Percentiles rank a stretch among this genome's conserved stretches.
These are phyloP conservation scores for Caradrina clavipalpis DNA, from an alignment of 2,888 invertebrate species.

Conservation along the genomic window DNA sequence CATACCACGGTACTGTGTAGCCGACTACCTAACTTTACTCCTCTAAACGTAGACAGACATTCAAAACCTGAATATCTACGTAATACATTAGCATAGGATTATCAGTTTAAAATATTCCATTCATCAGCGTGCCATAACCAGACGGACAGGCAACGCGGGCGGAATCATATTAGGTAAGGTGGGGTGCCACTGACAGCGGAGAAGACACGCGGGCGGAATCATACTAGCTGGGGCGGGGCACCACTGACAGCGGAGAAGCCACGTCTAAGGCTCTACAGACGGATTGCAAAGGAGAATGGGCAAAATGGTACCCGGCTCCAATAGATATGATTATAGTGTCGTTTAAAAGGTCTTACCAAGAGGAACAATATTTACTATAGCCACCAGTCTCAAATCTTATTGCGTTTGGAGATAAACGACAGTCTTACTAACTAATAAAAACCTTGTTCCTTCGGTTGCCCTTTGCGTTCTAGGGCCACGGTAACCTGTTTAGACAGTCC, in stretches of 20 bases:
- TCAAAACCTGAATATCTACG: slow-evolving; percentile 23
- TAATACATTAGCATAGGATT: slow-evolving; percentile 48
- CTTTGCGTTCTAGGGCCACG: too few species aligned
- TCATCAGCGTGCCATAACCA: slow-evolving; percentile 54
- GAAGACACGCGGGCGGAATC: slow-evolving; percentile 43
- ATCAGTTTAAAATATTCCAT: slow-evolving; percentile 53
- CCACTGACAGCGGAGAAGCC: slow-evolving; percentile 24
- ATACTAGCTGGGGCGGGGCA: slow-evolving; percentile 31
- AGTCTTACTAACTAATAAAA: too few species aligned
- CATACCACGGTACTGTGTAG: too few species aligned
- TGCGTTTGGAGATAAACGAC: too few species aligned
- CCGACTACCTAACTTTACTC: neutral
- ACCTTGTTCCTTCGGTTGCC: too few species aligned
- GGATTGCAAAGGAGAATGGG: too few species aligned
- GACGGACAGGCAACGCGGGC: slow-evolving; percentile 44
- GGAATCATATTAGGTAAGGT: slow-evolving; percentile 52
- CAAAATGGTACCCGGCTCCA: too few species aligned
- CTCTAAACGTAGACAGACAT: slow-evolving; percentile 34
- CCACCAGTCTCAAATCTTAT: too few species aligned
- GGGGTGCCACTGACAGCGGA: slow-evolving; percentile 36
- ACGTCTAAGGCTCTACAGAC: neutral
- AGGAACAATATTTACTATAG: too few species aligned
- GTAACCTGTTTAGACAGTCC: too few species aligned
- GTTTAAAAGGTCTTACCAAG: too few species aligned
- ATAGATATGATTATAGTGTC: too few species aligned